Evolutionary conservation across 2,113 vertebrate species (phyloP).

Genomic region (Phoenicopterus ruber): DNA sequence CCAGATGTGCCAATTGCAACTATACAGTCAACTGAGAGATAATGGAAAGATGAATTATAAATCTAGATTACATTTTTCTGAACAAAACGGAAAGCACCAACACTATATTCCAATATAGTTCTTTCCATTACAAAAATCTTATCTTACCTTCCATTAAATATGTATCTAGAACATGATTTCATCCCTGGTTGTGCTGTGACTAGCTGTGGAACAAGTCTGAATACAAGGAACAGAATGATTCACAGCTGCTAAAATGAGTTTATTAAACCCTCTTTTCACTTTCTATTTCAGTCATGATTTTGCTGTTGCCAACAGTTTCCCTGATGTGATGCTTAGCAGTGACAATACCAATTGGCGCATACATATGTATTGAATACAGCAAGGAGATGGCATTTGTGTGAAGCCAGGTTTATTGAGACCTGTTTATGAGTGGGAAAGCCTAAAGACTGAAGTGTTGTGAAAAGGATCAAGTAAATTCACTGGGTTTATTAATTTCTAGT

Average conservation of each 20-base stretch:
- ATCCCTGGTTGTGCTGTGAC: not conserved
- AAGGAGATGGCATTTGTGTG: not conserved
- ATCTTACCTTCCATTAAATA: not conserved
- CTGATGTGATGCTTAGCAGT: not conserved
- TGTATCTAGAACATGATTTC: not conserved
- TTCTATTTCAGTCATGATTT: slow-evolving; percentile 21
- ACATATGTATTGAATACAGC: not conserved
- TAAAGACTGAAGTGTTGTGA: not conserved
- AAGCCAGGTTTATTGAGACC: not conserved
- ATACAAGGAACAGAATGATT: not conserved
- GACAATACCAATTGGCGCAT: not conserved
- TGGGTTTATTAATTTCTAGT: not conserved
- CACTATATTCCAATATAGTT: not conserved
- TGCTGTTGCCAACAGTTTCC: slow-evolving; percentile 5
- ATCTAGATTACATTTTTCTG: not conserved
- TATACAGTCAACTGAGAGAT: not conserved
- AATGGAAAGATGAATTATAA: not conserved
- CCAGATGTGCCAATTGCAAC: not conserved
- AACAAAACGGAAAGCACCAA: not conserved
- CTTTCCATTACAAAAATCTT: not conserved
- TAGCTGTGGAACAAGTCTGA: not conserved
- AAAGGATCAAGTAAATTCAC: not conserved
- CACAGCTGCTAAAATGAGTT: not conserved
- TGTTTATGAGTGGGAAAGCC: not conserved
- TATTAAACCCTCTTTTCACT: slow-evolving; percentile 9